A percentile compares a stretch with the other conserved stretches of the same genome.
phyloP scores from a whole-genome alignment of 2,797 vertebrate genomes.

The Hippoglossus hippoglossus region DNA sequence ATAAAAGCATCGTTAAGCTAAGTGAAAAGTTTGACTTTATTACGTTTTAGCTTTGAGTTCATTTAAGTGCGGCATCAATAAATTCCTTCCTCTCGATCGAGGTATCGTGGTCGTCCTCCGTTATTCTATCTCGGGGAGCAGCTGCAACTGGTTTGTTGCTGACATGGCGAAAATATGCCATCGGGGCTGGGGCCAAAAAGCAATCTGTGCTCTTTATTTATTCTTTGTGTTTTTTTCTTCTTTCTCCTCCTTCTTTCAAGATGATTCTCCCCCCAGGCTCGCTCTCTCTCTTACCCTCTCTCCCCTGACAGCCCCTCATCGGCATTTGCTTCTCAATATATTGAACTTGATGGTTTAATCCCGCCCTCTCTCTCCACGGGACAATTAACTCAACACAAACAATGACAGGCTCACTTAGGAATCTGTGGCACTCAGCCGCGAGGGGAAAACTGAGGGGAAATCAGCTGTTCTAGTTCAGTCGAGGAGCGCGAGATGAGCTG shows the following conservation, averaged over 20 bases:
- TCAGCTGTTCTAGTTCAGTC: conserved; percentile 75
- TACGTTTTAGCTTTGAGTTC: conserved; percentile 42
- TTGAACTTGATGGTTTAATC: conserved; percentile 81
- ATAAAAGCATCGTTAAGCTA: conserved; percentile 35
- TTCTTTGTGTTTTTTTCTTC: conserved; percentile 63
- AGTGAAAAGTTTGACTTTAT: conserved; percentile 28
- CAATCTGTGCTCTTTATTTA: conserved; percentile 71
- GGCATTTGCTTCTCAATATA: conserved; percentile 71
- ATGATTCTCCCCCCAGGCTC: conserved; percentile 60
- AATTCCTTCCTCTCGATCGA: conserved; percentile 35
- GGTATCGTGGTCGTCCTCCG: conserved; percentile 29
- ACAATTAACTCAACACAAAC: conserved; percentile 79
- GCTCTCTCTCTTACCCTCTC: conserved; percentile 45
- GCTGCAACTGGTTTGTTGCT: conserved; percentile 73
- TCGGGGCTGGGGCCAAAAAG: conserved; percentile 61
- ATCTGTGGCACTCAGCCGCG: conserved; percentile 72
- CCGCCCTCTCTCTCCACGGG: conserved; percentile 63
- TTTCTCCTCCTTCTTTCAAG: conserved; percentile 59
- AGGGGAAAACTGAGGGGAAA: conserved; percentile 67
- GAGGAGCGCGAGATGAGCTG: conserved; percentile 62
- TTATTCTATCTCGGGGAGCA: conserved; percentile 63
- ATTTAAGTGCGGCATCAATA: conserved; percentile 53
- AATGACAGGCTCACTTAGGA: conserved; percentile 78
- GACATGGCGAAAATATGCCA: conserved; percentile 65
- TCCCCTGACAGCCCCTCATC: conserved; percentile 62